Conservation (phyloP, 2,888 invertebrate species). For the Balanococcus diminutus region DNA sequence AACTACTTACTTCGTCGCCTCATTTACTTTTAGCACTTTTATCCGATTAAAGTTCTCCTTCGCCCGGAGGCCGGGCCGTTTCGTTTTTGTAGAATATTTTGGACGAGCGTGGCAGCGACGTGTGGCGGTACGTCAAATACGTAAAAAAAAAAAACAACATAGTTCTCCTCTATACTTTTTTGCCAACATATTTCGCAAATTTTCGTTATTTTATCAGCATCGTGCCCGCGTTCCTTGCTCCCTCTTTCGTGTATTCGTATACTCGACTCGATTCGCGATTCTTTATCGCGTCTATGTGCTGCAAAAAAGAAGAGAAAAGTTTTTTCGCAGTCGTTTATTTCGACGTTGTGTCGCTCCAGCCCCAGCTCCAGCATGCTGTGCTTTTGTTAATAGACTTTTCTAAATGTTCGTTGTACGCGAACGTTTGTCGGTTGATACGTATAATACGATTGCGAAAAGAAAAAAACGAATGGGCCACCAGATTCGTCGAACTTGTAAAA, state of each 20-base stretch:
- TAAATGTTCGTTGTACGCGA: background rate
- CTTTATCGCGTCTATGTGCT: background rate
- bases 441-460: background rate
- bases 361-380: background rate
- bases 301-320: background rate
- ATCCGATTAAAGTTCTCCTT: background rate
- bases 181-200: background rate
- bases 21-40: constrained; percentile 11
- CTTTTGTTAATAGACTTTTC: background rate
- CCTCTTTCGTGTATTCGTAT: background rate
- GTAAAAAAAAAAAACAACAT: background rate
- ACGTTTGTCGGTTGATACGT: background rate
- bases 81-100: background rate
- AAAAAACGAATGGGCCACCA: background rate
- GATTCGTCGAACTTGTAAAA: background rate
- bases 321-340: background rate
- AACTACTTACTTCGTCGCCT: constrained; percentile 5
- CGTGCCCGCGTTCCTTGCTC: background rate
- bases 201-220: background rate
- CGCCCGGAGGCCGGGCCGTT: background rate
- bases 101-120: background rate
- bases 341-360: background rate
- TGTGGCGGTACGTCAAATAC: background rate
- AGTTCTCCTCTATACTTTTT: background rate
- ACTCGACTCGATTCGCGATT: background rate